These are phyloP conservation scores for Hermaeophaga mercurialis DNA, from an alignment of 2,888 invertebrate species.

Conservation along the genomic window DNA sequence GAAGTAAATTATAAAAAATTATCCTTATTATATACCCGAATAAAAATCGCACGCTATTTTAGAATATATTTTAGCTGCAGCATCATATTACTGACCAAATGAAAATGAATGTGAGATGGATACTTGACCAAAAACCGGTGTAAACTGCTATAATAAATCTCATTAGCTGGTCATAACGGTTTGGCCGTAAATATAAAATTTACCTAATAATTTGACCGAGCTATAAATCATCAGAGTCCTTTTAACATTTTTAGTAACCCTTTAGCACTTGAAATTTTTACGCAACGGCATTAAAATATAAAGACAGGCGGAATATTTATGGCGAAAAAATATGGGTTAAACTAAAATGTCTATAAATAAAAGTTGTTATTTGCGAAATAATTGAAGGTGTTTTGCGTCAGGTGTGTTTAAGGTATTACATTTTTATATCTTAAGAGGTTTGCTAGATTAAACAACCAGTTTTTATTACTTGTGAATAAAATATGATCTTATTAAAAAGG, in stretches of 20 bases:
- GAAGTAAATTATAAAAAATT: neutral
- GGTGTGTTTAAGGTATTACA: no score
- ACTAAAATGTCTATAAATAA: no score
- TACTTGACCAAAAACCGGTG: slow-evolving; percentile 29
- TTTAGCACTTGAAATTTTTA: neutral
- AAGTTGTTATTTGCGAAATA: no score
- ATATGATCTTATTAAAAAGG: no score
- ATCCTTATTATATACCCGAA: neutral
- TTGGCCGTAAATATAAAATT: slow-evolving; percentile 42
- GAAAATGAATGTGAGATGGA: neutral
- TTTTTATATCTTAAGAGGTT: no score
- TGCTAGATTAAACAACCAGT: no score
- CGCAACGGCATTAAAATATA: no score
- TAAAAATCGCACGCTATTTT: neutral
- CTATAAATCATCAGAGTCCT: slow-evolving; percentile 34
- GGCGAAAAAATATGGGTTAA: no score
- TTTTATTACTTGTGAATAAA: no score
- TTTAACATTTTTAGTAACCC: neutral
- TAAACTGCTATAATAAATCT: slow-evolving; percentile 40
- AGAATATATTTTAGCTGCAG: neutral
- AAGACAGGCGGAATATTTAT: no score
- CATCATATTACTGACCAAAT: neutral
- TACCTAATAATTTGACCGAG: slow-evolving; percentile 38
- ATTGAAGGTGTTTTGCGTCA: no score
- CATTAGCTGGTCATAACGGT: slow-evolving; percentile 40